Evolutionary conservation across 2,113 vertebrate species (phyloP).

Genomic region (Panthera leo): DNA sequence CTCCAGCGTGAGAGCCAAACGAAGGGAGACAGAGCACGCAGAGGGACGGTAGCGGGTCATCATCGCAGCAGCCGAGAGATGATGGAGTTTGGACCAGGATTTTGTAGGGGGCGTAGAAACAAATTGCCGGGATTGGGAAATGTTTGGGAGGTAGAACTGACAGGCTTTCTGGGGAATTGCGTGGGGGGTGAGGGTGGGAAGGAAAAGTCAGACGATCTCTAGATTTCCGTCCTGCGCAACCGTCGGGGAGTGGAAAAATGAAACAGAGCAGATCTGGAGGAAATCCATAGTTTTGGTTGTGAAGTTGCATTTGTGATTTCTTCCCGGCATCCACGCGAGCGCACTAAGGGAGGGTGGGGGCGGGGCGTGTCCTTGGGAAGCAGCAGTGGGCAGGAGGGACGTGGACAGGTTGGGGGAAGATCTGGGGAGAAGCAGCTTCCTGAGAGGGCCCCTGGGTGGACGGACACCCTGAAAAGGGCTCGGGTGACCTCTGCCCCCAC

Average conservation of each 20-base stretch:
- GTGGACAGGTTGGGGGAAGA: rapidly evolving
- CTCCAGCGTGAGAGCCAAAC: rapidly evolving
- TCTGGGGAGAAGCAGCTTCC: neutral
- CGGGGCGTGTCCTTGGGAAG: too few species aligned
- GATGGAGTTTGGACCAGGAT: neutral
- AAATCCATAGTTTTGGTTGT: neutral
- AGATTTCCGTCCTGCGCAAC: neutral
- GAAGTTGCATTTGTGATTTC: neutral
- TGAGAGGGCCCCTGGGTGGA: rapidly evolving
- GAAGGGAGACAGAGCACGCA: rapidly evolving
- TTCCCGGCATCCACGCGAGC: neutral
- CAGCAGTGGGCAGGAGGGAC: rapidly evolving
- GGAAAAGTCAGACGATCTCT: neutral
- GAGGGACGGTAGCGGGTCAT: neutral
- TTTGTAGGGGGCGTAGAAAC: neutral
- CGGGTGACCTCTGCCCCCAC: too few species aligned
- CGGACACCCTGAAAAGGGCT: neutral
- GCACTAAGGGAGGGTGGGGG: neutral
- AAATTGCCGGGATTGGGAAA: neutral
- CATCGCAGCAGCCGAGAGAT: rapidly evolving
- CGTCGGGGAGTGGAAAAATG: neutral
- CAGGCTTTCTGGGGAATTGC: neutral
- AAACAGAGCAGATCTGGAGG: neutral
- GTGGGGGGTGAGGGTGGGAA: neutral
- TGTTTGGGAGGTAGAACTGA: neutral